Evolutionary conservation across 2,888 invertebrate genomes (phyloP), one percentile per base, ranked within the genome.

Genomic region (Prenolepis imparis): DNA sequence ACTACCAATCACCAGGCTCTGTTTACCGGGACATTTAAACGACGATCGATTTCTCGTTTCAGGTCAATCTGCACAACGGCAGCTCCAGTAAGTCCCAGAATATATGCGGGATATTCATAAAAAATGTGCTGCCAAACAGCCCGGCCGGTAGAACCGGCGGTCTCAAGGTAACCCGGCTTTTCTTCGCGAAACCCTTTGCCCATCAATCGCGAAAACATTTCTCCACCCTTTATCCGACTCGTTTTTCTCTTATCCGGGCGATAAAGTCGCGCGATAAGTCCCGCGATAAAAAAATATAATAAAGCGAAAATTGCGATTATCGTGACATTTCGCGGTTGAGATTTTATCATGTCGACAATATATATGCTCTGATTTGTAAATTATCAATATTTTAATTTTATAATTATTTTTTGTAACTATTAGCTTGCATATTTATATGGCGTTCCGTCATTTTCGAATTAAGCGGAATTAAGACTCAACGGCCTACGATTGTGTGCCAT

Each of bases 61-160:
- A 97, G 97, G 97, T 97, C 81, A 97, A 98, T 92, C 96, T 98
- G 90, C 97, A 97, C 83, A 96, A 96, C 67, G 95, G 96, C 86
- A 96, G 97, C 78, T 95, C 96, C 59, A 97, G 97, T 81, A 96
- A 97, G 89, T 96, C 97, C 87, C 97, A 96, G 85, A 96, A 96
- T 70, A 96, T 99, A 89, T 97, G 98, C 82, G 99, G 99, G 8
- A 99, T 99, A 93, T 99, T 99, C 95, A 98, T 99, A 93, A 99
- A 99, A 95, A 98, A 98, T 92, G 99, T 99, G 0, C 97, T 99
- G 18, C 97, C 98, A 0, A 97, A 98, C 87, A 99, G 98, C 95
- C 99, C 99, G 0, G 99, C 99, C 0, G 99, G 98, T 70, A 96
- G 96, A 91, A 97, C 98, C 88, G 98, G 98, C n/a, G 97, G 97